Conservation (phyloP, 2,797 vertebrate genomes). For the Hypotaenidia okinawae region DNA sequence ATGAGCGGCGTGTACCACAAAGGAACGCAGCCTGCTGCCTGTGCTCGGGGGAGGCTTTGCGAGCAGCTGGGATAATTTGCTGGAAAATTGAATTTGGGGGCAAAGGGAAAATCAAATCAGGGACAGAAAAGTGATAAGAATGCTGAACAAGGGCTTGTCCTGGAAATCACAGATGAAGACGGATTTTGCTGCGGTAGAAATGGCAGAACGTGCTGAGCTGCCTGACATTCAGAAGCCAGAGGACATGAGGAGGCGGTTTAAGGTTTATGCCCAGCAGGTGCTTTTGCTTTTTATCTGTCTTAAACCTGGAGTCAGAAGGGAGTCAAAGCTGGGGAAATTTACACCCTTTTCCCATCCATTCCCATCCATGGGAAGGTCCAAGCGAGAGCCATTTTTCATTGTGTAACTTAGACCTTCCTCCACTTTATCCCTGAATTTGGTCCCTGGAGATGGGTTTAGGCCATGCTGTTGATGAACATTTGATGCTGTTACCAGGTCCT, state of each 20-base stretch:
- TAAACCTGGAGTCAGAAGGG: neutral
- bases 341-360: accelerated
- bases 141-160: neutral
- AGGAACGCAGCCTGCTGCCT: neutral
- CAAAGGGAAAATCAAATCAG: slow-evolving; percentile 36
- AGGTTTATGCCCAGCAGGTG: neutral
- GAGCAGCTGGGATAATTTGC: neutral
- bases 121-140: slow-evolving; percentile 21
- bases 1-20: neutral
- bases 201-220: neutral
- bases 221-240: neutral
- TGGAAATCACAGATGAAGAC: neutral
- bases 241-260: accelerated
- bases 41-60: neutral
- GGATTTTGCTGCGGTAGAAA: neutral
- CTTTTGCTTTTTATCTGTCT: neutral
- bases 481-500: neutral
- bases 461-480: neutral
- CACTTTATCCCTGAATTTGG: neutral
- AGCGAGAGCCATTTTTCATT: accelerated
- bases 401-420: accelerated
- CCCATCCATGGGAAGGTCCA: neutral
- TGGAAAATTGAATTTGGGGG: slow-evolving; percentile 24
- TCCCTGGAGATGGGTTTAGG: neutral
- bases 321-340: neutral